A percentile compares a stretch with the other conserved stretches of the same genome.
These are phyloP conservation scores for Myotis planiceps DNA, from an alignment of 2,797 vertebrate species.

Conservation along the genomic window DNA sequence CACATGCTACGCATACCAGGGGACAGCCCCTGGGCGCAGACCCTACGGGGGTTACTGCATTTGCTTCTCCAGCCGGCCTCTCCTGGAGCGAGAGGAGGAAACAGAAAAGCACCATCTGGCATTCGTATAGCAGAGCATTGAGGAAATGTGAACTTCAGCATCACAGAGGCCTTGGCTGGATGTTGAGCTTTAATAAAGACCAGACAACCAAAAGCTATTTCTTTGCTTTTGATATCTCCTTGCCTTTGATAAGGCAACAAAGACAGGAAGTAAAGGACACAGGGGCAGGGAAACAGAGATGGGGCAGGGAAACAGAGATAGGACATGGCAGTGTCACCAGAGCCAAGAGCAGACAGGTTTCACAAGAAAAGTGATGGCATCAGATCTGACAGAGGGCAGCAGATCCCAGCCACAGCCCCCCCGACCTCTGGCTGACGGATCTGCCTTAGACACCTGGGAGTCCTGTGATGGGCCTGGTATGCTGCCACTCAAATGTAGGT, in stretches of 20 bases:
- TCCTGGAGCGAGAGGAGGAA: background rate
- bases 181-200: background rate
- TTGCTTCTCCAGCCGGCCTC: background rate
- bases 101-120: background rate
- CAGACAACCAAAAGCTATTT: background rate
- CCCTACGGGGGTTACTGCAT: rapidly evolving
- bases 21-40: background rate
- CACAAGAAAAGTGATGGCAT: background rate
- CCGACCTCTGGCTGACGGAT: rapidly evolving
- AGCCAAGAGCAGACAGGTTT: background rate
- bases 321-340: background rate
- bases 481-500: background rate
- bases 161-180: background rate
- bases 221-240: background rate
- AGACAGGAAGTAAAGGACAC: background rate
- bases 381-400: rapidly evolving
- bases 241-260: background rate
- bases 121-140: background rate
- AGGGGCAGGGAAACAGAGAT: background rate
- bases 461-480: rapidly evolving
- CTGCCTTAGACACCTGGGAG: background rate
- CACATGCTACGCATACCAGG: rapidly evolving
- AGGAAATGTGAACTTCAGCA: background rate
- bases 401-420: rapidly evolving
- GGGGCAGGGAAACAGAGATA: background rate